A percentile compares a stretch with the other conserved stretches of the same genome.
These are phyloP conservation scores for Excalfactoria chinensis DNA, from an alignment of 2,113 vertebrate species.

Conservation along the genomic window DNA sequence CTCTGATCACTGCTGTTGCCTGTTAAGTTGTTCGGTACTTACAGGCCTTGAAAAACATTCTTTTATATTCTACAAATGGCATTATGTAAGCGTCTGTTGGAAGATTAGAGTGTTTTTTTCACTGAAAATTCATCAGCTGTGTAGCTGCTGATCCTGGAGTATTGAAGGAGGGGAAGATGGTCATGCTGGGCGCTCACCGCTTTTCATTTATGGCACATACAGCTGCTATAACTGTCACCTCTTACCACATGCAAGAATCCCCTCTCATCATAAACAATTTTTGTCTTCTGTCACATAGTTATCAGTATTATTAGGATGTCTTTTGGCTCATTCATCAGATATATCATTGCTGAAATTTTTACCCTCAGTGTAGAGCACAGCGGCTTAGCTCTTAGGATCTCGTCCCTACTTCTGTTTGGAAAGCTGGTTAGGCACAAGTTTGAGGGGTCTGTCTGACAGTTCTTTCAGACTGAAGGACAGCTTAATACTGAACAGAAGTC, in stretches of 20 bases:
- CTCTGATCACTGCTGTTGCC: neutral
- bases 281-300: neutral
- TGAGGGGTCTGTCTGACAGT: neutral
- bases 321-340: neutral
- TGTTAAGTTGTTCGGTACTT: neutral
- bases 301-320: neutral
- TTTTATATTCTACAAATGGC: neutral
- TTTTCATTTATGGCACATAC: rapidly evolving
- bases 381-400: neutral
- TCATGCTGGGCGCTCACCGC: neutral
- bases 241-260: rapidly evolving
- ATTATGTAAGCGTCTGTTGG: neutral
- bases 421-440: neutral
- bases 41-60: neutral
- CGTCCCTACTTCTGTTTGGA: neutral
- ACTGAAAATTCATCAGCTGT: neutral
- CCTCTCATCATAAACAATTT: neutral
- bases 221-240: neutral
- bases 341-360: neutral
- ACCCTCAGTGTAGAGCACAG: neutral
- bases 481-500: neutral
- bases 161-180: neutral
- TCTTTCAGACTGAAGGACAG: neutral
- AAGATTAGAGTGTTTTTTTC: neutral
- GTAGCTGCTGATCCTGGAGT: neutral